phyloP scores from a whole-genome alignment of 1,140 invertebrate genomes.

The Tribolium madens region DNA sequence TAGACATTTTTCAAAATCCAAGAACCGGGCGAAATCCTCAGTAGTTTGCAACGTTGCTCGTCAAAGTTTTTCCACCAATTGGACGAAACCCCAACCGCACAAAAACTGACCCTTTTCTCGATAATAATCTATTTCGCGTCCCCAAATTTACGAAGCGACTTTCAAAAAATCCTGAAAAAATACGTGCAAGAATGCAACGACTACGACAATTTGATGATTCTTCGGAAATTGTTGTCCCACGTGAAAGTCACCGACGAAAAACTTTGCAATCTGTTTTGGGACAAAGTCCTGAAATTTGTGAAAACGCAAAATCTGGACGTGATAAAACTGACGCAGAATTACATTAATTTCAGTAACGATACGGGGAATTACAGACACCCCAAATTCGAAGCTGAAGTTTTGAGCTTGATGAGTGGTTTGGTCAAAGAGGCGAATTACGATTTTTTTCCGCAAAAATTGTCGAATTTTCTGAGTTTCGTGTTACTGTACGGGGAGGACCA shows the following conservation, averaged over 20 bases:
- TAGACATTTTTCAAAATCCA: constrained; percentile 61
- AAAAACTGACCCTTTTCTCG: constrained; percentile 55
- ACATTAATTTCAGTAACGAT: constrained; percentile 70
- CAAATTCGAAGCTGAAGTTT: constrained; percentile 65
- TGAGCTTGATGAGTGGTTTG: constrained; percentile 63
- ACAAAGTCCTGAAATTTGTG: constrained; percentile 58
- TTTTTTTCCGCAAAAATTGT: constrained; percentile 65
- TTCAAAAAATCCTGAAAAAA: constrained; percentile 59
- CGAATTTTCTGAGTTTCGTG: constrained; percentile 65
- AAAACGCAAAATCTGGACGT: constrained; percentile 57
- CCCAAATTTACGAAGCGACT: constrained; percentile 62
- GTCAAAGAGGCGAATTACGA: constrained; percentile 62
- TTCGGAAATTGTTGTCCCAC: constrained; percentile 65
- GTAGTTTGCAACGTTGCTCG: constrained; percentile 57
- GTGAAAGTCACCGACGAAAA: constrained; percentile 66
- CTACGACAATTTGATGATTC: constrained; percentile 53
- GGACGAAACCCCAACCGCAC: constrained; percentile 50
- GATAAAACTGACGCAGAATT: constrained; percentile 66
- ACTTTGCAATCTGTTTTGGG: constrained; percentile 66
- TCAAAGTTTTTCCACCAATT: constrained; percentile 56
- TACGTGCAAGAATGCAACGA: constrained; percentile 57
- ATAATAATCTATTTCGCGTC: constrained; percentile 58
- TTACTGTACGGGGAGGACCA: constrained; percentile 65
- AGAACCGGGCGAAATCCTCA: constrained; percentile 60
- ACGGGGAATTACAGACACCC: constrained; percentile 66